These are phyloP conservation scores for Jordanella pulchra DNA, from an alignment of 2,797 vertebrate species.

Conservation along the genomic window DNA sequence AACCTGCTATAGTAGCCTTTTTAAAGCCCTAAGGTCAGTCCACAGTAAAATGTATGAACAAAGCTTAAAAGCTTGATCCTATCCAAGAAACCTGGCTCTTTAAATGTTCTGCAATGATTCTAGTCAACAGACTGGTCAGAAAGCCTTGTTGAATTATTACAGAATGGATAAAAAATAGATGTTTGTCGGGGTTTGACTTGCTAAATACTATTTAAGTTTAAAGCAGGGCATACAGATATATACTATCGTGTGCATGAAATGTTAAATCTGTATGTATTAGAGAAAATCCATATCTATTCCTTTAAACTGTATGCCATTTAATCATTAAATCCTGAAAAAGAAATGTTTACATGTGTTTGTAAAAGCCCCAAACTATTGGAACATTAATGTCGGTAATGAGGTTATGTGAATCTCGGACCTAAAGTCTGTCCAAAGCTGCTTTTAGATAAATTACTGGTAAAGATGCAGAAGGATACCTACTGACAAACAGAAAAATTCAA, in stretches of 20 bases:
- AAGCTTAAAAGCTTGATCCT: too few relatives aligned
- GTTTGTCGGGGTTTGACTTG: background rate
- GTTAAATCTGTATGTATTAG: background rate
- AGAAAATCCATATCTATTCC: background rate
- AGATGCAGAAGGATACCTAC: background rate
- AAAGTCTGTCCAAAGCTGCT: background rate
- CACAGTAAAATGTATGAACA: too few relatives aligned
- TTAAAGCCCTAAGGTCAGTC: background rate
- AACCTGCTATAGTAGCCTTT: background rate
- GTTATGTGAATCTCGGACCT: background rate
- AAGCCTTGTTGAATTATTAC: background rate
- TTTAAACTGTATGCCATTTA: background rate
- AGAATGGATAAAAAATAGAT: background rate
- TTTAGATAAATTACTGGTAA: slow-evolving; percentile 11
- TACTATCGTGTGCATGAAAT: background rate
- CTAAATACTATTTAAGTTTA: background rate
- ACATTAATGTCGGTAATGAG: background rate
- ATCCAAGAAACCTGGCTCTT: background rate
- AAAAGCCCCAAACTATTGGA: background rate
- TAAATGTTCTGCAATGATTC: background rate
- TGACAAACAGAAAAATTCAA: slow-evolving; percentile 10
- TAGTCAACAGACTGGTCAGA: background rate
- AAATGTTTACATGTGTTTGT: background rate
- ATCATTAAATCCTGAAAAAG: background rate
- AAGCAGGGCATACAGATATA: background rate